Evolutionary conservation across 2,888 invertebrate species (phyloP), one percentile per base, ranked within the genome.

Genomic region (Andrena bicolor): DNA sequence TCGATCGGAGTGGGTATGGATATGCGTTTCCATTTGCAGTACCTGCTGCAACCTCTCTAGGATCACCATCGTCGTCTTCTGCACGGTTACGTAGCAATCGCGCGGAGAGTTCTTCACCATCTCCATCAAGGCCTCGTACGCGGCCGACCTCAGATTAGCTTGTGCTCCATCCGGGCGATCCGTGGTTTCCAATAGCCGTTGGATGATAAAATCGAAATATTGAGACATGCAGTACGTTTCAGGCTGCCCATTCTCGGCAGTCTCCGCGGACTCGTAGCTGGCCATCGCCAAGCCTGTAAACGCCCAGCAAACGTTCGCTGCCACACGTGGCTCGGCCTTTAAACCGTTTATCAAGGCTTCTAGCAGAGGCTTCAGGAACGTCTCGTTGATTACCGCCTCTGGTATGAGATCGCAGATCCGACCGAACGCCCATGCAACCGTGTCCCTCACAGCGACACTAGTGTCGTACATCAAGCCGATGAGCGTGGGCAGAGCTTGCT

Each of bases 261-360:
- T 86, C 84, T 96, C 96, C 0, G 97, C 97, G 0, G 97, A 97
- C 91, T 99, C 99, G 91, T 98, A 99, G 1, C 99, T 99, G 2
- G 99, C 99, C 94, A 99, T 99, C 0, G 99, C 99, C 64, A 99
- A 95, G 41, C 99, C 98, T 30, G 98, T 98, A 91, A 99, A 98
- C 0, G 99, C 99, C 99, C 99, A 99, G 94, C 99, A 99, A 13
- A 99, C 99, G 94, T 99, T 99, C 10, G 99, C 97, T 1, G 99
- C 99, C 0, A 99, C 99, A 35, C 99, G 95, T 5, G 99, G 98
- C 92, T 99, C 99, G 2, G 98, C 97, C 90, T 97, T 97, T 26
- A 99, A 94, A 0, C 99, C 99, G 88, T 96, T 97, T 0, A 98
- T 96, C 78, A 98, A 96, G 94, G 97, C 96, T 94, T 98, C 97